Base-by-base conservation (phyloP, 2,797 vertebrate genomes). In the Poecilia wingei region DNA sequence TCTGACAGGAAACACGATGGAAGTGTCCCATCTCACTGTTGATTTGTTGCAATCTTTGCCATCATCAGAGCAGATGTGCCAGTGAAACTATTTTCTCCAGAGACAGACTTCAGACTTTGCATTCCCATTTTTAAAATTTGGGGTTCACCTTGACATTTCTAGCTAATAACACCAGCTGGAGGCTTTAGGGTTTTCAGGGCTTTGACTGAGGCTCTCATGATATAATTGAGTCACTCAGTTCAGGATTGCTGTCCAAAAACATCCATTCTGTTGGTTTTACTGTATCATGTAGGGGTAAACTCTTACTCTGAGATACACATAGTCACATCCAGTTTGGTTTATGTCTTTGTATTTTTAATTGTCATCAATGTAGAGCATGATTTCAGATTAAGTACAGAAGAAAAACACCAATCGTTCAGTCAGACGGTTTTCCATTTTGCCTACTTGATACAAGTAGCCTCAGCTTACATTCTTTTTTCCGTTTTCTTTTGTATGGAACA, bases 71-170 rank as follows among this genome's bases (percentile, higher is more conserved):
- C 66, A 75, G 79, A 83, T 78, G 82, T 68, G 71, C 28, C 71
- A 22, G 73, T 0, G 13, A 20, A 47, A 66, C 76, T 66, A 53
- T 51, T 79, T 64, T 43, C 88, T 78, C 87, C 59, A 80, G 85
- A 84, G 87, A 70, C 83, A 49, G 43, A 41, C 46, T 78, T 75
- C 79, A 70, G 53, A 43, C 72, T 28, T 70, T 55, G 78, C 78
- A 82, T 79, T 82, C 51, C 89, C 81, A 72, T 78, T 73, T 69
- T 80, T 84, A 71, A 75, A 77, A 86, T 84, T 72, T 25, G 4
- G 61, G 69, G 83, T 79, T 86, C 86, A 92, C 89, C 91, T 93
- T 92, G 87, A 93, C 93, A 92, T 92, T 92, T 92, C 80, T 73
- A 75, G 82, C 79, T 91, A 92, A 91, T 86, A 83, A 92, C 84